Conservation (phyloP, 2,888 invertebrate species). For the Syritta pipiens region DNA sequence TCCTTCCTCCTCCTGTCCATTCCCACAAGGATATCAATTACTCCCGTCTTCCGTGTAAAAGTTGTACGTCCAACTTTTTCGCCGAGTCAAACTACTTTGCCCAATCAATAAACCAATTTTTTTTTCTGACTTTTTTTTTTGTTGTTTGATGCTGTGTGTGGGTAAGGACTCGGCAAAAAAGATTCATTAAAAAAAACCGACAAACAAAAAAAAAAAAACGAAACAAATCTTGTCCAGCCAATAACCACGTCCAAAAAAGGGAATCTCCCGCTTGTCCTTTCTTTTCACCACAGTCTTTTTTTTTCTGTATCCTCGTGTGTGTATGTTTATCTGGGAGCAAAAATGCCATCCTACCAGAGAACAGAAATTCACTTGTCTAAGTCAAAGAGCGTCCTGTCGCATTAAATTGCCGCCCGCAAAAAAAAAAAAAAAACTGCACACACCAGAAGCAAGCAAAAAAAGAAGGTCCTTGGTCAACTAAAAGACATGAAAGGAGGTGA, state of each 20-base stretch:
- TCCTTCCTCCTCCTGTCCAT: too few species aligned
- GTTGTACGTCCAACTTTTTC: neutral
- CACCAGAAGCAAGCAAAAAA: conserved; percentile 6
- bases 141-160: neutral
- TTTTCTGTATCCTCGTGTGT: neutral
- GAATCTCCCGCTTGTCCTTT: too few species aligned
- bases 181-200: neutral
- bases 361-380: conserved; percentile 63
- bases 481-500: conserved; percentile 5
- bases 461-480: conserved; percentile 19
- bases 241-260: neutral
- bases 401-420: conserved; percentile 37
- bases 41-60: too few species aligned
- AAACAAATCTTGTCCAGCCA: neutral
- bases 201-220: neutral
- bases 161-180: neutral
- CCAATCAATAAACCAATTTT: conserved; percentile 43
- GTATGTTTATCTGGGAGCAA: conserved; percentile 26
- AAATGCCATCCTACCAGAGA: conserved; percentile 48
- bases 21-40: too few species aligned
- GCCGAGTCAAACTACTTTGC: conserved; percentile 28
- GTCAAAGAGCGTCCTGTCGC: conserved; percentile 63
- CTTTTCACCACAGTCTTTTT: too few species aligned
- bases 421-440: neutral
- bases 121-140: neutral